Base-by-base conservation (phyloP, 1,140 invertebrate genomes). In the Papilio machaon region DNA sequence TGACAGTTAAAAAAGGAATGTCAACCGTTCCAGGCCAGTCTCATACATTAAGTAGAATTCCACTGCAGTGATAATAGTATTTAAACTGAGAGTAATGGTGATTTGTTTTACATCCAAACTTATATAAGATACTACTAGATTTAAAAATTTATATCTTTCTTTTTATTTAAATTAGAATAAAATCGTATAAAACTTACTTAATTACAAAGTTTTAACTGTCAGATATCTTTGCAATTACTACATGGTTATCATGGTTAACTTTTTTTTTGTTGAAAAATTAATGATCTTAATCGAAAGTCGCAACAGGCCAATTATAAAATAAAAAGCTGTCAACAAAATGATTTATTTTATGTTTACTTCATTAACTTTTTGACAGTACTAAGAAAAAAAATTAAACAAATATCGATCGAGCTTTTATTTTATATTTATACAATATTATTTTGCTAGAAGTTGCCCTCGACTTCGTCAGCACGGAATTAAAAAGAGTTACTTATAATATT, bases 1-100 rank as follows among this genome's bases (percentile, higher is more conserved):
- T 78, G 76, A 54, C 76, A 60, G 49, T 78, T 43, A 54, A 78
- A 78, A 60, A 60, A 70, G 64, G 64, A 70, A 70, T 70, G 3
- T 70, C 64, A 35, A 35, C 23, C 64, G 30, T 35, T 70, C 15
- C 64, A 17, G 30, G 64, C 64, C 23, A 15, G 64, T 35, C 6
- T 5, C 47, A 70, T 76, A 38, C 23, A 76, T 76, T 76, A 47
- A 49, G 54, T 19, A 19, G 7, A 58, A 17, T 19, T 58, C 15
- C n/a, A 58, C 15, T 52, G n/a, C 54, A 8, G n/a, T 54, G 3
- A 13, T 43, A 43, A 4, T 43, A 43, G 38, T 43, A 43, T 43
- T 43, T 43, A 43, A 43, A 43, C 7, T 30, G 23, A 30, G 23
- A 30, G 23, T 30, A 30, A 30, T 30, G 23, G 23, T 30, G 23